Evolutionary conservation across 2,888 invertebrate species (phyloP).

Genomic region (Odontocerum albicorne): DNA sequence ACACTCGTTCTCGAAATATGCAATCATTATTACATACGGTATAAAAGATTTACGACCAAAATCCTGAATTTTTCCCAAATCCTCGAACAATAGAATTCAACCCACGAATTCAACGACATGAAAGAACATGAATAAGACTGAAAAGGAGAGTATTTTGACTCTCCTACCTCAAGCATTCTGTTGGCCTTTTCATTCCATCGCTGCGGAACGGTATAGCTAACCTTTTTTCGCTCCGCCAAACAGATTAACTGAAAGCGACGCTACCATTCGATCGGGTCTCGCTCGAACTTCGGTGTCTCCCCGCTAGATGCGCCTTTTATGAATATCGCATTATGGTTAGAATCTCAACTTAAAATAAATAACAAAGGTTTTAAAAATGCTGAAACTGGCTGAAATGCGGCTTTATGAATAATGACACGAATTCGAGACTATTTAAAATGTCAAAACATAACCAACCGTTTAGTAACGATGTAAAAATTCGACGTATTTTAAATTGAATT

Average conservation of each 20-base stretch:
- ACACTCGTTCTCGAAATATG: too few species aligned
- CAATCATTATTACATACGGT: neutral
- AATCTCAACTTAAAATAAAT: constrained; percentile 10
- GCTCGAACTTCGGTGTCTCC: constrained; percentile 12
- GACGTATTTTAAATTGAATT: too few species aligned
- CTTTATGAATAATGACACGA: too few species aligned
- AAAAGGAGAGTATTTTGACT: neutral
- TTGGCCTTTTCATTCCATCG: constrained; percentile 6
- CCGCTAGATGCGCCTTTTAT: constrained; percentile 17
- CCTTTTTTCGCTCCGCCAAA: constrained; percentile 31
- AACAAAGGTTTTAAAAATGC: too few species aligned
- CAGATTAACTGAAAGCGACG: constrained; percentile 28
- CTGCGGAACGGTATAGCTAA: neutral
- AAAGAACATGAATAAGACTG: neutral
- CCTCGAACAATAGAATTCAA: neutral
- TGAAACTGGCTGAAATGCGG: too few species aligned
- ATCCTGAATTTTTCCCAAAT: neutral
- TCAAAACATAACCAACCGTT: too few species aligned
- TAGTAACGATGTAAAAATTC: too few species aligned
- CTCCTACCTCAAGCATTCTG: neutral
- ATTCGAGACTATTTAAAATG: too few species aligned
- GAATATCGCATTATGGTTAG: constrained; percentile 7
- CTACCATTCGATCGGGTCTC: constrained; percentile 16
- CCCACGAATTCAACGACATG: neutral
- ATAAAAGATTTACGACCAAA: neutral